Conservation (phyloP, 2,113 vertebrate species). For the Typhlomys cinereus region DNA sequence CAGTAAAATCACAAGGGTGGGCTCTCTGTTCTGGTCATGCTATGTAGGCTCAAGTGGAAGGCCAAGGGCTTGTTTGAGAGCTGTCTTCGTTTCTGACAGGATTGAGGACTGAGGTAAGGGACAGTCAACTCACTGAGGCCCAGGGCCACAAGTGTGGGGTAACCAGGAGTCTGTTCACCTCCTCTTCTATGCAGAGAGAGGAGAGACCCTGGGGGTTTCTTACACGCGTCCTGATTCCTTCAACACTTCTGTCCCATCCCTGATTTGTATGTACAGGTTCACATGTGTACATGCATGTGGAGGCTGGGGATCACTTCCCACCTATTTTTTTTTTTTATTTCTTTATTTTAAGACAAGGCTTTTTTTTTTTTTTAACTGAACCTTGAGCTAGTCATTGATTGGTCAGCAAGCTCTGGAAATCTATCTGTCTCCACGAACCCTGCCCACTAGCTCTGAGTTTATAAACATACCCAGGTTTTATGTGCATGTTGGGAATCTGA, state of each 20-base stretch:
- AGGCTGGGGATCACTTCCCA: too few species aligned
- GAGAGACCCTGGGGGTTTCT: background rate
- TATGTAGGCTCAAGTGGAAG: background rate
- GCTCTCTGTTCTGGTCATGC: background rate
- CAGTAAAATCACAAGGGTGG: accelerated
- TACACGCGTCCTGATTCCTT: accelerated
- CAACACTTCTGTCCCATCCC: background rate
- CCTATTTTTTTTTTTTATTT: too few species aligned
- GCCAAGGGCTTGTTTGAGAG: background rate
- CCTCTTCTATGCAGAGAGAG: background rate
- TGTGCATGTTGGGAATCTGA: background rate
- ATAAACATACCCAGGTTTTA: background rate
- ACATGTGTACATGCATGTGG: background rate
- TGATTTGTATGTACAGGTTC: background rate
- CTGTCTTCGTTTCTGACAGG: background rate
- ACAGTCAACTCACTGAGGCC: background rate
- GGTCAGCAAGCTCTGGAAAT: background rate
- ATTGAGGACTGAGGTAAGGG: background rate
- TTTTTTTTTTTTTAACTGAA: background rate
- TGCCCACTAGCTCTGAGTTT: too few species aligned
- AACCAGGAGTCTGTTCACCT: background rate
- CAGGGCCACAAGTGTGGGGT: background rate
- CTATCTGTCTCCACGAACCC: too few species aligned
- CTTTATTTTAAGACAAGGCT: background rate
- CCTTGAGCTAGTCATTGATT: background rate